phyloP scores from a whole-genome alignment of 2,888 invertebrate species.

The Ectobius pallidus region DNA sequence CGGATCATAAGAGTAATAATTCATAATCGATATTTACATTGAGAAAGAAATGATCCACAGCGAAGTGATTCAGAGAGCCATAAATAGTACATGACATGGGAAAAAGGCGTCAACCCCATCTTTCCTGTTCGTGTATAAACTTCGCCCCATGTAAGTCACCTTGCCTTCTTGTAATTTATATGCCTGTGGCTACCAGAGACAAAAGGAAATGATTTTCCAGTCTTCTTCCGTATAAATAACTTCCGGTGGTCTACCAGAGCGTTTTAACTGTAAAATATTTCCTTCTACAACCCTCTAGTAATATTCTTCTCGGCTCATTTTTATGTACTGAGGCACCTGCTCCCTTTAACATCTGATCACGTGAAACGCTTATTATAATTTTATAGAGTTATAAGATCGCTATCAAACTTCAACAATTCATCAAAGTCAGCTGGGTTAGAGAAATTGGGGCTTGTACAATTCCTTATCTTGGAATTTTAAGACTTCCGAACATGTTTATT shows the following conservation, averaged over 20 bases:
- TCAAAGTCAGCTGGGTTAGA: too few species aligned
- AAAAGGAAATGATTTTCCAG: constrained; percentile 39
- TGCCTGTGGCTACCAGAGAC: constrained; percentile 23
- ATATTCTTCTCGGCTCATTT: background rate
- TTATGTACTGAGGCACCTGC: background rate
- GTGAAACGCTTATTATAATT: too few species aligned
- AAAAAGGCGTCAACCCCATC: constrained; percentile 23
- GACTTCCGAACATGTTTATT: too few species aligned
- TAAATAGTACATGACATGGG: constrained; percentile 1
- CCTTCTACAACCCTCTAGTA: background rate
- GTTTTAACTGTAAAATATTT: constrained; percentile 14
- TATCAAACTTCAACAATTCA: too few species aligned
- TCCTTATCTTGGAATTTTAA: too few species aligned
- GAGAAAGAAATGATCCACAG: too few species aligned
- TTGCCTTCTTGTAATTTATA: constrained; percentile 29
- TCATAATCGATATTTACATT: too few species aligned
- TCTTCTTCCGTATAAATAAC: constrained; percentile 35
- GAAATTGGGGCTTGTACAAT: too few species aligned
- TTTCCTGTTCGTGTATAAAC: constrained; percentile 3
- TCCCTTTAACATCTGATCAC: background rate
- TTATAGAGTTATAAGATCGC: too few species aligned
- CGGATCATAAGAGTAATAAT: too few species aligned
- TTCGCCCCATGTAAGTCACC: constrained; percentile 14
- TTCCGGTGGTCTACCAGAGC: constrained; percentile 18
- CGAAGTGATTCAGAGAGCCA: too few species aligned